Percentiles rank a stretch among this genome's conserved stretches.
phyloP scores from a whole-genome alignment of 2,113 vertebrate species.

The Cheilinus undulatus region DNA sequence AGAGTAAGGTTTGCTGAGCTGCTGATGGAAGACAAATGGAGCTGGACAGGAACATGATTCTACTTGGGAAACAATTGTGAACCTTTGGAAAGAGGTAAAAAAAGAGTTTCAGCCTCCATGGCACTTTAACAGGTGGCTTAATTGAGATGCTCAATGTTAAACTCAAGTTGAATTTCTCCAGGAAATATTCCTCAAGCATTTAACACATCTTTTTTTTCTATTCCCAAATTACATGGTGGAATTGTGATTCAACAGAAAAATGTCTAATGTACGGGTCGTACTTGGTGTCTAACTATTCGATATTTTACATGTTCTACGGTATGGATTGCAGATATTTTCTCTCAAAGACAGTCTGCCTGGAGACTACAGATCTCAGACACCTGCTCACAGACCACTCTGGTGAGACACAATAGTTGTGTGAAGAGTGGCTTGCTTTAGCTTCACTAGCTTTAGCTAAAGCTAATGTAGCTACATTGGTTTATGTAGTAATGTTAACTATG shows the following conservation, averaged over 20 bases:
- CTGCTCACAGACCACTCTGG: no score
- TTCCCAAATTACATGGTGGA: not conserved
- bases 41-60: slow-evolving; percentile 66
- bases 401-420: no score
- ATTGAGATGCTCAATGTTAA: slow-evolving; percentile 58
- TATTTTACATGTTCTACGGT: no score
- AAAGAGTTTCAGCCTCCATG: slow-evolving; percentile 16
- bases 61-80: slow-evolving; percentile 50
- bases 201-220: not conserved
- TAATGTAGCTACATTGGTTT: no score
- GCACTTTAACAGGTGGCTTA: slow-evolving; percentile 29
- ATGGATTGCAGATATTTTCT: no score
- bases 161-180: slow-evolving; percentile 8
- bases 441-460: no score
- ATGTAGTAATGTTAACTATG: no score
- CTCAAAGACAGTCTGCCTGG: no score
- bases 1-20: slow-evolving; percentile 61
- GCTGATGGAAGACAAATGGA: slow-evolving; percentile 69
- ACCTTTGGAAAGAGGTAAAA: slow-evolving; percentile 29
- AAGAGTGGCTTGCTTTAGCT: no score
- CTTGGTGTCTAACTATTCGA: no score
- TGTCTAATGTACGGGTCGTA: no score
- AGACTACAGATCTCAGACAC: no score
- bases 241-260: not conserved
- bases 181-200: slow-evolving; percentile 1